Evolutionary conservation across 2,113 vertebrate species (phyloP).

Genomic region (Corythornis vintsioides): DNA sequence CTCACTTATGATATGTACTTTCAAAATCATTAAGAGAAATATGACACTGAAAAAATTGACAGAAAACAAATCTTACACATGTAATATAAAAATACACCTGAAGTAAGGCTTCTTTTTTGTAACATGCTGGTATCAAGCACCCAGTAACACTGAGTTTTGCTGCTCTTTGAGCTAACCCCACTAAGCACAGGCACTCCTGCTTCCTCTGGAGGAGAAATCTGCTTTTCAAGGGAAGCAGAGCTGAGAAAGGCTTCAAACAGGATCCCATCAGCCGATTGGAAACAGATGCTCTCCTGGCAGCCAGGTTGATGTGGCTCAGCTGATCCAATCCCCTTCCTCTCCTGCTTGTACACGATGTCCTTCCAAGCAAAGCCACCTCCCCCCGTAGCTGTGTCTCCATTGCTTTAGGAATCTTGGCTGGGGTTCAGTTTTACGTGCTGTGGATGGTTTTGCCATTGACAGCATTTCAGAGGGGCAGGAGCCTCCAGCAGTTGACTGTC

Average conservation of each 20-base stretch:
- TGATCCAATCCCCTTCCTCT: slow-evolving; percentile 51
- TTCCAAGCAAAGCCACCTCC: slow-evolving; percentile 61
- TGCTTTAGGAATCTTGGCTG: slow-evolving; percentile 53
- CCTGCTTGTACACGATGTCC: slow-evolving; percentile 57
- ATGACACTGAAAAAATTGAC: neutral
- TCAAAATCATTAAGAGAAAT: neutral
- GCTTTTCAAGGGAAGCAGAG: slow-evolving; percentile 51
- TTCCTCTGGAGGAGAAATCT: neutral
- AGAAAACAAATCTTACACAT: neutral
- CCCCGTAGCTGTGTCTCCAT: slow-evolving; percentile 30
- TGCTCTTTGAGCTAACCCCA: neutral
- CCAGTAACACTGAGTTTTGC: neutral
- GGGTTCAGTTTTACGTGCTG: slow-evolving; percentile 26
- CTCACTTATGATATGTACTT: neutral
- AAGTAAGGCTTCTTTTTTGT: neutral
- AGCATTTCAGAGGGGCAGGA: neutral
- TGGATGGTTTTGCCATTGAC: slow-evolving; percentile 37
- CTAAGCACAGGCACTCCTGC: neutral
- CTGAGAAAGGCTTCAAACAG: slow-evolving; percentile 51
- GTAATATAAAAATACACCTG: neutral
- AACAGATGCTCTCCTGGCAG: slow-evolving; percentile 64
- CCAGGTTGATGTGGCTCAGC: slow-evolving; percentile 17
- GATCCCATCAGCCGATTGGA: slow-evolving; percentile 33
- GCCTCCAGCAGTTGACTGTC: neutral
- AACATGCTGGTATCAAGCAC: neutral